A percentile compares a stretch with the other conserved stretches of the same genome.
Evolutionary conservation across 2,113 vertebrate genomes (phyloP).

Genomic region (Enhydra lutris): DNA sequence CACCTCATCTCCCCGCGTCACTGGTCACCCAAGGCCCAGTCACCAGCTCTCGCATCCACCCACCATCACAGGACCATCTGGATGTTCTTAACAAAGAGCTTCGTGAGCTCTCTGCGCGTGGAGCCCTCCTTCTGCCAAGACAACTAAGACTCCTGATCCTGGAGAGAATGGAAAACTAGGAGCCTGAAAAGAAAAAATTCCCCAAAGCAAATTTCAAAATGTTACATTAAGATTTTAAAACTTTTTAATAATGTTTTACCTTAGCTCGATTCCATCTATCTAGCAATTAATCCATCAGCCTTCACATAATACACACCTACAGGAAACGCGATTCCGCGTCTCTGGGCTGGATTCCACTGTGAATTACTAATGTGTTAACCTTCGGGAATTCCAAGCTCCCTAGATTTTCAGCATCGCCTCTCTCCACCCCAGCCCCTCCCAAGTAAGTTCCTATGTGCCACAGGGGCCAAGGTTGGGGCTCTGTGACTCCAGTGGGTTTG

Average conservation of each 20-base stretch:
- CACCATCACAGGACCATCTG: not conserved
- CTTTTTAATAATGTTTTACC: conserved; percentile 80
- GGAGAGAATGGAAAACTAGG: conserved; percentile 40
- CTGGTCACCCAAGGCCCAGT: not conserved
- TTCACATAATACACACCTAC: conserved; percentile 75
- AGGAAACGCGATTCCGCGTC: conserved; percentile 66
- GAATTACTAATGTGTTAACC: conserved; percentile 72
- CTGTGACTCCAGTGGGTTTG: not conserved
- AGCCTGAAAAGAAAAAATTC: conserved; percentile 42
- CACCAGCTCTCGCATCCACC: not conserved
- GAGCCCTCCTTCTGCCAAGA: not conserved
- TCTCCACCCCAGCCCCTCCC: not conserved
- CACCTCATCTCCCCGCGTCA: not conserved
- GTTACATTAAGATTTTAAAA: conserved; percentile 77
- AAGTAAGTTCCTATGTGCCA: conserved; percentile 19
- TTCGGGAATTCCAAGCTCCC: conserved; percentile 59
- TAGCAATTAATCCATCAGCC: conserved; percentile 82
- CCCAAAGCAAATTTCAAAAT: conserved; percentile 73
- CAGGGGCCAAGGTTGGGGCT: conserved; percentile 31
- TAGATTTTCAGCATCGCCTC: conserved; percentile 8
- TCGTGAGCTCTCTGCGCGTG: not conserved
- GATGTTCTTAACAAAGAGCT: not conserved
- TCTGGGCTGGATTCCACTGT: conserved; percentile 60
- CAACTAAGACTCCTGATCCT: not conserved
- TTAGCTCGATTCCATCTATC: conserved; percentile 79